Percentiles rank a stretch among this genome's conserved stretches.
phyloP scores from a whole-genome alignment of 2,888 invertebrate species.

The Limnephilus auricula region DNA sequence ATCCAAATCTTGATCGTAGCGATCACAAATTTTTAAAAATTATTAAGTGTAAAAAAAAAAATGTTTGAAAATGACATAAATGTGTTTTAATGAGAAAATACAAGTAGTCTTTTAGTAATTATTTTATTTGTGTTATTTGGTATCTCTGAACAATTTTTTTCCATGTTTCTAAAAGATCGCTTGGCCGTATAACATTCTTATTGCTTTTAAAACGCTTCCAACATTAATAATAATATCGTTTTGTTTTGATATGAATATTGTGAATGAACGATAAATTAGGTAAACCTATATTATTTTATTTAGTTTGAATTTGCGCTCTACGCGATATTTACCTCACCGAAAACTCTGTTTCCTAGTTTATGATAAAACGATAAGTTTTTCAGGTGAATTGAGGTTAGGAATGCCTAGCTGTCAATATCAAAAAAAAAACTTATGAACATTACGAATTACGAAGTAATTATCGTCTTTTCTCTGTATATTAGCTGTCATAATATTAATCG shows the following conservation, averaged over 20 bases:
- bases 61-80: not conserved
- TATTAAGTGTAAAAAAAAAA: not conserved
- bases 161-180: not conserved
- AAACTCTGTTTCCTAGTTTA: not conserved
- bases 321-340: not conserved
- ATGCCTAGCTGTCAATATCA: not conserved
- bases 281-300: not conserved
- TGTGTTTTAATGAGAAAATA: not conserved
- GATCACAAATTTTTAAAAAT: not conserved
- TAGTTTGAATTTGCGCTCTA: not conserved
- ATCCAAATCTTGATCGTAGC: not conserved
- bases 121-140: too few relatives aligned
- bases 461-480: not conserved
- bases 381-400: not conserved
- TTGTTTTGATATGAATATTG: not conserved
- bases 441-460: slow-evolving; percentile 7
- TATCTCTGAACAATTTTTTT: not conserved
- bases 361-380: not conserved
- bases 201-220: not conserved
- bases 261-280: not conserved
- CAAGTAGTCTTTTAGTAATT: not conserved
- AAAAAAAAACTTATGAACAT: not conserved
- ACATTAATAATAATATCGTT: not conserved
- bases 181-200: not conserved
- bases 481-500: not conserved